phyloP scores from a whole-genome alignment of 2,113 vertebrate species.

The Tringa solitaria region DNA sequence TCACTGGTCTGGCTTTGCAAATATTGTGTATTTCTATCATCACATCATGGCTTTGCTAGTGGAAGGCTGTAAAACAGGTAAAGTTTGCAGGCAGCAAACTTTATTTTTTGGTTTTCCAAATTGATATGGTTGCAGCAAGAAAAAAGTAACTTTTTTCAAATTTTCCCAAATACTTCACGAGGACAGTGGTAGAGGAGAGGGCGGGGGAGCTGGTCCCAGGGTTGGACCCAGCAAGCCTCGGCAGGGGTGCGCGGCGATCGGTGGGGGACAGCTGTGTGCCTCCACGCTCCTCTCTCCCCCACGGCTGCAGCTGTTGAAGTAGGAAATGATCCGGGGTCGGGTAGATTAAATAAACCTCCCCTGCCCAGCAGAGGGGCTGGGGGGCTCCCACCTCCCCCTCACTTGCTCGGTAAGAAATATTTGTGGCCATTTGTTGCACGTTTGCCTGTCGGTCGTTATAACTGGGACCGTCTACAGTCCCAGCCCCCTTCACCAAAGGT shows the following conservation, averaged over 20 bases:
- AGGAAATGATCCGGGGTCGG: neutral
- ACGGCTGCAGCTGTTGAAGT: slow-evolving; percentile 6
- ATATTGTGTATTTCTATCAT: neutral
- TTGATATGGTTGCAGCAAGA: neutral
- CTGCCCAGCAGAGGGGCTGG: neutral
- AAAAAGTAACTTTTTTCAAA: neutral
- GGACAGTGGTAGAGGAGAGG: neutral
- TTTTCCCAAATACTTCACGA: neutral
- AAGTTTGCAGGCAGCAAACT: rapidly evolving
- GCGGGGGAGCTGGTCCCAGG: neutral
- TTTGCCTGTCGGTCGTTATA: neutral
- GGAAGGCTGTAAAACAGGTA: neutral
- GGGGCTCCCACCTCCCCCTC: neutral
- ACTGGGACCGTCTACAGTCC: neutral
- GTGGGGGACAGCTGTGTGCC: slow-evolving; percentile 14
- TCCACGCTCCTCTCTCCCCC: neutral
- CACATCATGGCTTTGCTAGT: rapidly evolving
- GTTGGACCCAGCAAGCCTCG: neutral
- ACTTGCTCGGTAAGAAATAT: neutral
- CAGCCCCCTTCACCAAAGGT: neutral
- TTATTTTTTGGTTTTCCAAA: neutral
- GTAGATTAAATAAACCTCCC: neutral
- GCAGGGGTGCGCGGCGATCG: neutral
- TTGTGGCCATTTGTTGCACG: slow-evolving; percentile 3
- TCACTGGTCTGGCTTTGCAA: neutral